A percentile compares a stretch with the other conserved stretches of the same genome.
Conservation (phyloP, 2,113 vertebrate genomes). For the Peromyscus leucopus region DNA sequence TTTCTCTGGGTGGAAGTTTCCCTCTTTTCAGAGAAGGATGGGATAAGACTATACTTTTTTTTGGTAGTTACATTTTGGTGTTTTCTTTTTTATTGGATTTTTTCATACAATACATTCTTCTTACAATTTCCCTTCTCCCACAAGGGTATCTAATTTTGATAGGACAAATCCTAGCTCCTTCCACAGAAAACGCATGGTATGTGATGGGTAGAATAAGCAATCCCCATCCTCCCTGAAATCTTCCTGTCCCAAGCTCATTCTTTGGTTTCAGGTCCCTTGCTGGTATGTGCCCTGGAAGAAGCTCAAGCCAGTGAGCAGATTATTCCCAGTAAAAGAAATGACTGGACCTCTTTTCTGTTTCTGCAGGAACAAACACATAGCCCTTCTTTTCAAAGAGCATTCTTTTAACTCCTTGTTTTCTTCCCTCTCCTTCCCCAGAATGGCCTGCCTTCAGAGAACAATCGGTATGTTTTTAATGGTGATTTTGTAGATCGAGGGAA, state of each 20-base stretch:
- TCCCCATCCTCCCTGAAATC: not conserved
- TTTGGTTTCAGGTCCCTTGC: constrained; percentile 39
- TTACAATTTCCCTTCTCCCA: not conserved
- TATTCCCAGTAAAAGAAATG: constrained; percentile 21
- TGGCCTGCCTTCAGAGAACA: constrained; percentile 94
- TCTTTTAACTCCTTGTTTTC: constrained; percentile 60
- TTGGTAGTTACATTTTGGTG: not conserved
- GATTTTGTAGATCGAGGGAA: constrained; percentile 98
- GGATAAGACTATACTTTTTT: not conserved
- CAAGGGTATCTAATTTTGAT: constrained; percentile 25
- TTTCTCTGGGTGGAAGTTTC: constrained; percentile 31
- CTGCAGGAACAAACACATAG: not conserved
- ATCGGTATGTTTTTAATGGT: constrained; percentile 96
- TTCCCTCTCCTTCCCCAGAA: constrained; percentile 89
- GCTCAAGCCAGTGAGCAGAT: not conserved
- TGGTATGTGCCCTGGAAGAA: not conserved
- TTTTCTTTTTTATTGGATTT: not conserved
- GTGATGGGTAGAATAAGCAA: not conserved
- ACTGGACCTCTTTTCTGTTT: constrained; percentile 24
- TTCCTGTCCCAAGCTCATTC: constrained; percentile 24
- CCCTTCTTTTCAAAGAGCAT: constrained; percentile 9
- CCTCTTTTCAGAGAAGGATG: constrained; percentile 50
- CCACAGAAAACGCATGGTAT: constrained; percentile 40
- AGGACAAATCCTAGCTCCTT: constrained; percentile 38
- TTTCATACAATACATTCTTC: not conserved